These are phyloP conservation scores for Sialis fuliginosa DNA, from an alignment of 2,888 invertebrate species.

Conservation along the genomic window DNA sequence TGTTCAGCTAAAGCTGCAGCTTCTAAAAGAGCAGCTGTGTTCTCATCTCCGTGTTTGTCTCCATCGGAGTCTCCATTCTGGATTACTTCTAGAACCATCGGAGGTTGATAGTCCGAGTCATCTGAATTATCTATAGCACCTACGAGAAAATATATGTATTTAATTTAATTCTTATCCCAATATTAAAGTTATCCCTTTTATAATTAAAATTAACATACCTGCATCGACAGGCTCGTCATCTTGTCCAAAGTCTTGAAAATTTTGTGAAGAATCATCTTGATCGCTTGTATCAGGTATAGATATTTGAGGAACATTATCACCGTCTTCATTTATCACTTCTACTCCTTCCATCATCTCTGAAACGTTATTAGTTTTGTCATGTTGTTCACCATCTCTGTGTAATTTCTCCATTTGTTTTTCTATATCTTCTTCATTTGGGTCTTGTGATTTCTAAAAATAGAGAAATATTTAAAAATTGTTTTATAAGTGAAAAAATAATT, in stretches of 20 bases:
- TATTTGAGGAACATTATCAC: slow-evolving; percentile 7
- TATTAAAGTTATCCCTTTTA: background rate
- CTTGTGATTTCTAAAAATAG: background rate
- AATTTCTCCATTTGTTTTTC: slow-evolving; percentile 23
- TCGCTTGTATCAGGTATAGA: slow-evolving; percentile 9
- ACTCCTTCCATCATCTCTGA: slow-evolving; percentile 11
- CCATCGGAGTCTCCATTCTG: slow-evolving; percentile 3
- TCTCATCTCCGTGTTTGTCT: slow-evolving; percentile 6
- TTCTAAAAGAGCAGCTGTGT: slow-evolving; percentile 13
- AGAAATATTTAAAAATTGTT: background rate
- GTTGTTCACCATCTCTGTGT: slow-evolving; percentile 14
- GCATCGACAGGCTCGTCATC: slow-evolving; percentile 16
- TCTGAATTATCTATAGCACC: slow-evolving; percentile 20
- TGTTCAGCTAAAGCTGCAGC: slow-evolving; percentile 17
- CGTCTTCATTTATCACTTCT: slow-evolving; percentile 6
- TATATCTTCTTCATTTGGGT: slow-evolving; percentile 17
- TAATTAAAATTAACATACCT: slow-evolving; percentile 9
- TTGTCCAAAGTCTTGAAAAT: slow-evolving; percentile 12
- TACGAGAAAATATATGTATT: slow-evolving; percentile 8
- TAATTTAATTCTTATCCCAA: background rate
- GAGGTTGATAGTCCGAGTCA: slow-evolving; percentile 21
- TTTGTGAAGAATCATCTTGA: slow-evolving; percentile 8
- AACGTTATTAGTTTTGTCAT: background rate
- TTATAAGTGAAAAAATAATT: background rate
- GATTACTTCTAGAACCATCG: slow-evolving; percentile 7